phyloP scores from a whole-genome alignment of 2,113 vertebrate species.

The Hylia prasina region DNA sequence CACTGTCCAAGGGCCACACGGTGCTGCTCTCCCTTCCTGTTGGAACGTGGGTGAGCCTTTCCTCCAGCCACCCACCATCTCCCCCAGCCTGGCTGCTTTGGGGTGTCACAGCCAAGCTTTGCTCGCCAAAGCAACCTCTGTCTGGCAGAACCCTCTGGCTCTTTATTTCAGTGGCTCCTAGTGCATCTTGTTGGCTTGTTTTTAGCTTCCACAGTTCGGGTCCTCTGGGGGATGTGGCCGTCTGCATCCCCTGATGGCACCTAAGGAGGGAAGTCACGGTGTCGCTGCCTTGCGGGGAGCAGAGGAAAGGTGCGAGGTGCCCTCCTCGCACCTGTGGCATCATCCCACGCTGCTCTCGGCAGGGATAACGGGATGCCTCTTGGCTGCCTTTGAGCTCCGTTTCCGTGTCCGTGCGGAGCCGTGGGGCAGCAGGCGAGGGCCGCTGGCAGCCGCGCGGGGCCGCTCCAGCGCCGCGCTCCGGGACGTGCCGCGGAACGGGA shows the following conservation, averaged over 20 bases:
- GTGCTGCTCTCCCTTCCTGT: neutral
- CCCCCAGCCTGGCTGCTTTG: fast-evolving
- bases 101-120: neutral
- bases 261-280: fast-evolving
- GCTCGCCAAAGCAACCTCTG: neutral
- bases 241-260: neutral
- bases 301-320: neutral
- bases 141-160: neutral
- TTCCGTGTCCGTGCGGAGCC: neutral
- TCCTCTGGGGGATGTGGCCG: neutral
- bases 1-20: neutral
- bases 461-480: neutral
- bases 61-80: neutral
- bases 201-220: neutral
- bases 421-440: neutral
- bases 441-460: neutral
- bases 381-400: fast-evolving
- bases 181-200: neutral
- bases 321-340: neutral
- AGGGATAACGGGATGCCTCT: neutral
- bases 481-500: fast-evolving
- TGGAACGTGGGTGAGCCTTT: fast-evolving
- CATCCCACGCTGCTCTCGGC: neutral
- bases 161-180: neutral
- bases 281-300: neutral